A percentile compares a stretch with the other conserved stretches of the same genome.
phyloP scores from a whole-genome alignment of 2,113 vertebrate species.

The Calidris pygmaea region DNA sequence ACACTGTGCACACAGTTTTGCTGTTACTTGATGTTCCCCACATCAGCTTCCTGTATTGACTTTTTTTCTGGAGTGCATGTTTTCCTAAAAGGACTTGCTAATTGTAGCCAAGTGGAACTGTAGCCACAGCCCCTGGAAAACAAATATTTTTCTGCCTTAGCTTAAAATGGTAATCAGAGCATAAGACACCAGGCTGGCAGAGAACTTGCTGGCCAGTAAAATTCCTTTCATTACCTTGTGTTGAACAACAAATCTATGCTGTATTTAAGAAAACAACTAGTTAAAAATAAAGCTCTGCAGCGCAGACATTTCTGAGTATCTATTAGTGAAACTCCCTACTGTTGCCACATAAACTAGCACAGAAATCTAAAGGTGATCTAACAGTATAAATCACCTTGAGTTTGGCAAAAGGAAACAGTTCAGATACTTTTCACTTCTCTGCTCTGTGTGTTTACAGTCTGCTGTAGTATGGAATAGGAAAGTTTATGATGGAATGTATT shows the following conservation, averaged over 20 bases:
- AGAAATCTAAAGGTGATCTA: background rate
- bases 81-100: background rate
- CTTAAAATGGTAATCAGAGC: background rate
- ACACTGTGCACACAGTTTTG: background rate
- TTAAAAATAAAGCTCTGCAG: background rate
- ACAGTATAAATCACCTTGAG: background rate
- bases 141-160: background rate
- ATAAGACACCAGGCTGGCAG: background rate
- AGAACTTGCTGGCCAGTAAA: background rate
- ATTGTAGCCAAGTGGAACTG: background rate
- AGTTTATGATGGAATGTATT: background rate
- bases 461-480: background rate
- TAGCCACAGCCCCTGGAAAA: background rate
- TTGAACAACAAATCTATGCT: background rate
- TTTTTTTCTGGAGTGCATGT: background rate
- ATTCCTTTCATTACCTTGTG: background rate
- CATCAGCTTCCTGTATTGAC: background rate
- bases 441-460: background rate
- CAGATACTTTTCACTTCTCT: background rate
- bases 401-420: background rate
- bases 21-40: background rate
- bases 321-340: background rate
- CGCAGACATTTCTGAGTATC: background rate
- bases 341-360: background rate
- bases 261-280: background rate